Evolutionary conservation across 1,140 invertebrate genomes (phyloP).

Genomic region (Sycophaga agraensis): DNA sequence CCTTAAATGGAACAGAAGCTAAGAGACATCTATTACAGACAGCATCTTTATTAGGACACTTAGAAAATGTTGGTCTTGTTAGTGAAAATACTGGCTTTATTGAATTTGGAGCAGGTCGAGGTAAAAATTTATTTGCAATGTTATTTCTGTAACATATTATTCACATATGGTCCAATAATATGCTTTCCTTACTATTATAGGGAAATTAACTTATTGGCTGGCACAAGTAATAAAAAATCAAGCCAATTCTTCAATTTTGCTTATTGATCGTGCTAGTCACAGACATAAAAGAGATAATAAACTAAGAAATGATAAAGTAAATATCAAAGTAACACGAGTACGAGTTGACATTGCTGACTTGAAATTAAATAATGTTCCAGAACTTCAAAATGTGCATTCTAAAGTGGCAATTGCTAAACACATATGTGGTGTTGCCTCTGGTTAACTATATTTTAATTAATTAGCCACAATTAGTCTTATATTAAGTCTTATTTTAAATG

Average conservation of each 20-base stretch:
- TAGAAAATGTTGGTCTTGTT: conserved; percentile 62
- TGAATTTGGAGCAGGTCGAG: conserved; percentile 88
- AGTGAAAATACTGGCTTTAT: conserved; percentile 68
- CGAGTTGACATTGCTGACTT: conserved; percentile 76
- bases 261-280: conserved; percentile 75
- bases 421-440: conserved; percentile 81
- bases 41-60: conserved; percentile 67
- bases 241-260: conserved; percentile 62
- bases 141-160: neutral
- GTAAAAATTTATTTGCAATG: conserved; percentile 48
- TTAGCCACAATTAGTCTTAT: neutral
- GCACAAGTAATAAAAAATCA: conserved; percentile 61
- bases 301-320: conserved; percentile 60
- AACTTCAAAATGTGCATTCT: conserved; percentile 51
- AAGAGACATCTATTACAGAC: conserved; percentile 73
- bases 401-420: conserved; percentile 82
- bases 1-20: conserved; percentile 64
- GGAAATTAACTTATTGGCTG: conserved; percentile 74
- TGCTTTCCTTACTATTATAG: no score
- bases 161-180: neutral
- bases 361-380: conserved; percentile 62
- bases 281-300: conserved; percentile 81
- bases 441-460: conserved; percentile 46
- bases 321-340: conserved; percentile 62
- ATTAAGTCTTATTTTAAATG: neutral